Evolutionary conservation across 2,888 invertebrate species (phyloP), one percentile per base, ranked within the genome.

Genomic region (Hyposoter dolosus): DNA sequence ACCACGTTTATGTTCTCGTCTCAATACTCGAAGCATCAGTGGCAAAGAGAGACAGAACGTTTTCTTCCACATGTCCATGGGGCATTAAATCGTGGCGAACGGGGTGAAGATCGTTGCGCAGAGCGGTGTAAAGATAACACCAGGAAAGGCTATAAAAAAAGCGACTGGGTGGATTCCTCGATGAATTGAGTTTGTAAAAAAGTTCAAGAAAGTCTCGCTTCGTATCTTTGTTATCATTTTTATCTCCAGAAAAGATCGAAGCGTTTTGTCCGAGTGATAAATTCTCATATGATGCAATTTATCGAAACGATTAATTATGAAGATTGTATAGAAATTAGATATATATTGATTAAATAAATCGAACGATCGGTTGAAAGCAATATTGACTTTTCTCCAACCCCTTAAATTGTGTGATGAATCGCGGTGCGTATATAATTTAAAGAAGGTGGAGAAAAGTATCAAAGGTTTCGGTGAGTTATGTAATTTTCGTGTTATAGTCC

Each of bases 401-500:
- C 23, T 3, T 17, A 43, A 23, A 74, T 60, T 7, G 23, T 10
- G 56, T 43, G 56, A 60, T 60, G 43, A 60, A 69, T 69, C 47
- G 45, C n/a, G 9, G n/a, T 1, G 28, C 19, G 40, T n/a, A 63
- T 50, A 7, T 5, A 17, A 66, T 65, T 68, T 19, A 1, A 45
- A 23, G 23, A 60, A 40, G 69, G 17, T 50, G 23, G 23, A 15
- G 66, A n/a, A 66, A n/a, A 40, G 56, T 28, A 66, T 50, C 43
- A 72, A 45, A 23, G 68, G 56, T 40, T 66, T 19, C 63, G 47
- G 84, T 83, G 85, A 87, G 84, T 85, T 87, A 68, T 78, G 77
- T 50, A 72, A 87, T 87, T 88, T 87, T 87, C 82, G 72, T 68
- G 80, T 78, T 72, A 40, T 40, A 80, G 71, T 80, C 85, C 68